phyloP scores from a whole-genome alignment of 2,888 invertebrate genomes.

The Drosophila subsilvestris region DNA sequence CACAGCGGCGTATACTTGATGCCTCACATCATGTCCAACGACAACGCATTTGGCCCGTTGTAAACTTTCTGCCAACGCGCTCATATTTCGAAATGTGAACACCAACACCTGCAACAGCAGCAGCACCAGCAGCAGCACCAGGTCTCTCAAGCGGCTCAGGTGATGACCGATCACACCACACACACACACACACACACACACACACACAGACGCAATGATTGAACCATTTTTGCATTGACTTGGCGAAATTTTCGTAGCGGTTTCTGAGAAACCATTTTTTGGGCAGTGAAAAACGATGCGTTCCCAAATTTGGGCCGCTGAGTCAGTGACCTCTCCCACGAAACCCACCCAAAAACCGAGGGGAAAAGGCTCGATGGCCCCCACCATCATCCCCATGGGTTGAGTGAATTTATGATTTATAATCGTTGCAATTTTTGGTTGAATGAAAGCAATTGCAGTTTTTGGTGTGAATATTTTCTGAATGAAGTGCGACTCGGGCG shows the following conservation, averaged over 20 bases:
- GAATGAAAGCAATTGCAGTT: constrained; percentile 54
- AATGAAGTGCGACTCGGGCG: constrained; percentile 37
- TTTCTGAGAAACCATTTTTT: constrained; percentile 62
- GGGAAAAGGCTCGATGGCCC: neutral
- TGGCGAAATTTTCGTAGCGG: constrained; percentile 50
- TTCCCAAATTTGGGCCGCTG: constrained; percentile 34
- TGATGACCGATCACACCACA: constrained; percentile 49
- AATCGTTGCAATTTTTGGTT: constrained; percentile 41
- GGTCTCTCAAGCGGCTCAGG: constrained; percentile 62
- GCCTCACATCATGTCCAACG: constrained; percentile 14
- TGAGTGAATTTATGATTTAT: constrained; percentile 21
- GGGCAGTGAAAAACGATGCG: constrained; percentile 62
- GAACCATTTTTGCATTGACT: constrained; percentile 48
- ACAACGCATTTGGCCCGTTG: constrained; percentile 44
- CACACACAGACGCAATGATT: constrained; percentile 27
- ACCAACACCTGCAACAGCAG: constrained; percentile 71
- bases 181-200: constrained; percentile 4
- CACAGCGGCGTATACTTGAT: constrained; percentile 67
- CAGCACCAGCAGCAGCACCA: constrained; percentile 63
- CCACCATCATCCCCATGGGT: neutral
- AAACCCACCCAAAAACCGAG: constrained; percentile 20
- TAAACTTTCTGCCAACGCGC: constrained; percentile 67
- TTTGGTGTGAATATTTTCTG: constrained; percentile 40
- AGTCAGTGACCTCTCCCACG: constrained; percentile 68
- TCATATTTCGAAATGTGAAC: constrained; percentile 76